Evolutionary conservation across 2,797 vertebrate genomes (phyloP).

Genomic region (Pseudochromis fuscus): DNA sequence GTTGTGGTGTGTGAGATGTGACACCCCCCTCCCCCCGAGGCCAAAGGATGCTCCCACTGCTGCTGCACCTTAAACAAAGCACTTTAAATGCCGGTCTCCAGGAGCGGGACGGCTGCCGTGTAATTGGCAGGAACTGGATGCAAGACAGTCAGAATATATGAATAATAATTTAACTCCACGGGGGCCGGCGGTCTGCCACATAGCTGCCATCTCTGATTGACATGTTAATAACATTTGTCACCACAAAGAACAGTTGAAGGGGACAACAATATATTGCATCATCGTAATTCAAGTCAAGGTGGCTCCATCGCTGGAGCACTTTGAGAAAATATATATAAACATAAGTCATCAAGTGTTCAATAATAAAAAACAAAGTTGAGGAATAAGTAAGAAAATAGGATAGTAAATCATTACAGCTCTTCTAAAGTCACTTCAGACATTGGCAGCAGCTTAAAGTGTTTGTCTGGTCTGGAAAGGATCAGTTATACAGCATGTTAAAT

Average conservation of each 20-base stretch:
- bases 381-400: not conserved
- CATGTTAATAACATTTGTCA: slow-evolving; percentile 62
- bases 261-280: not conserved
- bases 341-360: not conserved
- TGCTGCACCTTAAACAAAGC: slow-evolving; percentile 40
- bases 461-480: too few species aligned
- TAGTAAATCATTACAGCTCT: not conserved
- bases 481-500: not conserved
- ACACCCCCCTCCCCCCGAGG: slow-evolving; percentile 13
- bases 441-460: not conserved
- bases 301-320: not conserved
- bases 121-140: slow-evolving; percentile 54
- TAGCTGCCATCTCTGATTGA: slow-evolving; percentile 53
- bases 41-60: slow-evolving; percentile 22
- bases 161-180: slow-evolving; percentile 68
- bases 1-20: not conserved
- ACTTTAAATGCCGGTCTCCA: slow-evolving; percentile 29
- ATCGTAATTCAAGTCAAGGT: slow-evolving; percentile 24
- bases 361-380: not conserved
- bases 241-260: slow-evolving; percentile 14
- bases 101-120: slow-evolving; percentile 16
- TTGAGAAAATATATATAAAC: not conserved
- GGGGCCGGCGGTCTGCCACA: slow-evolving; percentile 49
- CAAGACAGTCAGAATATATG: slow-evolving; percentile 62
- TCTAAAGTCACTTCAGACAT: too few species aligned